A percentile compares a stretch with the other conserved stretches of the same genome.
Conservation (phyloP, 2,113 vertebrate genomes). For the Nannobrachium achirus region DNA sequence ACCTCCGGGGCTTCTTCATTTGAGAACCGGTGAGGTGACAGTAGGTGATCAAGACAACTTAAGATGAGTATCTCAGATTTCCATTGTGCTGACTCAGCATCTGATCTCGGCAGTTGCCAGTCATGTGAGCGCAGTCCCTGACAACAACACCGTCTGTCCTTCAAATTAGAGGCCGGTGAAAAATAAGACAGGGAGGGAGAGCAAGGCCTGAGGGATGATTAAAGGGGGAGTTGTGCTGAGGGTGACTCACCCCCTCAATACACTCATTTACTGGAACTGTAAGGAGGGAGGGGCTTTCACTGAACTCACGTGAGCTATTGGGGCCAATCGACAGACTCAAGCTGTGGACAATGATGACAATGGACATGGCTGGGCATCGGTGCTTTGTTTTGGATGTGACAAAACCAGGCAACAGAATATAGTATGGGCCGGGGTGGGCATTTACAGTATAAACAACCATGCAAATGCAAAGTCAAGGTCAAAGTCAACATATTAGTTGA, state of each 20-base stretch:
- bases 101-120: conserved; percentile 52
- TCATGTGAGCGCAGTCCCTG: conserved; percentile 65
- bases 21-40: conserved; percentile 36
- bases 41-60: conserved; percentile 42
- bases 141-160: conserved; percentile 65
- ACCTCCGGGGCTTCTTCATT: neutral
- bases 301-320: conserved; percentile 91
- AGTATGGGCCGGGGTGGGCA: neutral
- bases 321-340: conserved; percentile 84
- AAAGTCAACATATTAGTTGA: too few species aligned
- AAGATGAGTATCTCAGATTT: conserved; percentile 20
- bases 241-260: conserved; percentile 91
- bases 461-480: neutral
- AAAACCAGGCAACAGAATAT: conserved; percentile 26
- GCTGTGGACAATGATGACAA: conserved; percentile 73
- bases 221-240: conserved; percentile 94
- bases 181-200: conserved; percentile 40
- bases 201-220: conserved; percentile 82
- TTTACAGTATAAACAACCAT: conserved; percentile 11
- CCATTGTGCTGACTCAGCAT: conserved; percentile 68
- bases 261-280: conserved; percentile 96
- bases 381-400: conserved; percentile 33
- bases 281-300: conserved; percentile 89
- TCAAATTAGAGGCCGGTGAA: conserved; percentile 73
- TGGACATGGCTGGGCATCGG: conserved; percentile 55